Evolutionary conservation across 1,140 invertebrate species (phyloP).

Genomic region (Temnothorax longispinosus): DNA sequence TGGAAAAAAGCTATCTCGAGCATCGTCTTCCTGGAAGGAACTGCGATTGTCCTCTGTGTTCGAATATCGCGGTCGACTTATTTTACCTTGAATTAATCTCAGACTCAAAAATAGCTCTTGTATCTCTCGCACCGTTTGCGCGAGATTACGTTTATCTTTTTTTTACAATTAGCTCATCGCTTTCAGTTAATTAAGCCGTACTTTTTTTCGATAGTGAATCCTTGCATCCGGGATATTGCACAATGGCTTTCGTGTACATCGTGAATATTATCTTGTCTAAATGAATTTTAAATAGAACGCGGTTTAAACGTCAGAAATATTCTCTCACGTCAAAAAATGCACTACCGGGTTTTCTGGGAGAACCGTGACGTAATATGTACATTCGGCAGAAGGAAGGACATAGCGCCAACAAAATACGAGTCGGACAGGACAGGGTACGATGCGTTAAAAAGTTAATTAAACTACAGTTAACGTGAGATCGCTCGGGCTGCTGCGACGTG

Average conservation of each 20-base stretch:
- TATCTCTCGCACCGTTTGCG: not conserved
- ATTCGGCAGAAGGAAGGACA: not conserved
- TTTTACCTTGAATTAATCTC: conserved; percentile 12
- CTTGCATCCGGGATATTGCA: not conserved
- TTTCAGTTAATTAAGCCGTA: not conserved
- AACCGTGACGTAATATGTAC: not conserved
- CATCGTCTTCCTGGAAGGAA: not conserved
- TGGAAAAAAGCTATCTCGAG: conserved; percentile 1
- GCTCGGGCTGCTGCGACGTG: not conserved
- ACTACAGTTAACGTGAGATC: conserved; percentile 54
- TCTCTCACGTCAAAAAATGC: not conserved
- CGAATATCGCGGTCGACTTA: conserved; percentile 24
- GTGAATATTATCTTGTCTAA: not conserved
- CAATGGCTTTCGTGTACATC: not conserved
- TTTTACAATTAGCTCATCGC: not conserved
- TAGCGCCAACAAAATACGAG: not conserved
- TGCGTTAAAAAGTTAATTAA: conserved; percentile 57
- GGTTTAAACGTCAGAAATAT: not conserved
- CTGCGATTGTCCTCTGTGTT: not conserved
- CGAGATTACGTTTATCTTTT: not conserved
- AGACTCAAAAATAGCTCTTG: not conserved
- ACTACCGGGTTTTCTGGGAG: not conserved
- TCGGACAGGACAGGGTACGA: not conserved
- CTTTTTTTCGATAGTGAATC: not conserved
- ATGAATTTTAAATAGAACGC: not conserved